Conservation (phyloP, 2,797 vertebrate genomes). For the Octomys mimax region DNA sequence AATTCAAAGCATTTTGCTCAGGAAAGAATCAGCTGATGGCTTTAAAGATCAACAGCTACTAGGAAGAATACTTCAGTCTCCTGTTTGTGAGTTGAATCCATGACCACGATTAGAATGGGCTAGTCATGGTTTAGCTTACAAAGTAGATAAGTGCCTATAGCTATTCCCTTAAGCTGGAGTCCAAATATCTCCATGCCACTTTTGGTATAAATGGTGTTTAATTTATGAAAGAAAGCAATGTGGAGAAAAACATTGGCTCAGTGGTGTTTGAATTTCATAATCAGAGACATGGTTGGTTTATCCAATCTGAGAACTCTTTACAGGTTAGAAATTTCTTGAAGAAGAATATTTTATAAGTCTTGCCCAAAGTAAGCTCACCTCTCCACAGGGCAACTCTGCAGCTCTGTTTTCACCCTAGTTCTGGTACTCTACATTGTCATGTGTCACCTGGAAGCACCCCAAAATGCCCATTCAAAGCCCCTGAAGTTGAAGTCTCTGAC, state of each 20-base stretch:
- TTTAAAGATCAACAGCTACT: neutral
- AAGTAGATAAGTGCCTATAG: neutral
- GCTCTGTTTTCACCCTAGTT: neutral
- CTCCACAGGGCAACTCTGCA: neutral
- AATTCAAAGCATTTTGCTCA: slow-evolving; percentile 24
- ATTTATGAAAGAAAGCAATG: neutral
- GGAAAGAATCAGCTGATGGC: neutral
- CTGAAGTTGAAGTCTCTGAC: neutral
- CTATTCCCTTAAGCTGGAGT: neutral
- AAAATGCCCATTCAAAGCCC: neutral
- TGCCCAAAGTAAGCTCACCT: neutral
- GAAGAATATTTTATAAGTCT: neutral
- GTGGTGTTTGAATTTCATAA: neutral
- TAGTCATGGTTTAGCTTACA: neutral
- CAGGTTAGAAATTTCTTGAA: slow-evolving; percentile 30
- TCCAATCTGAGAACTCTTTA: slow-evolving; percentile 1
- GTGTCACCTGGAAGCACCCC: neutral
- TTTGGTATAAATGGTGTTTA: neutral
- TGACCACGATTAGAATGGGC: neutral
- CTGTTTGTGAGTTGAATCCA: slow-evolving; percentile 6
- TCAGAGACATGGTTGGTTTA: slow-evolving; percentile 8
- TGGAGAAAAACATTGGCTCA: neutral
- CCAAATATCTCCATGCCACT: neutral
- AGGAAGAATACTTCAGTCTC: neutral
- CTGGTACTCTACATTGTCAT: neutral